Percentiles rank a stretch among this genome's conserved stretches.
Conservation (phyloP, 2,888 invertebrate genomes). For the Caradrina clavipalpis region DNA sequence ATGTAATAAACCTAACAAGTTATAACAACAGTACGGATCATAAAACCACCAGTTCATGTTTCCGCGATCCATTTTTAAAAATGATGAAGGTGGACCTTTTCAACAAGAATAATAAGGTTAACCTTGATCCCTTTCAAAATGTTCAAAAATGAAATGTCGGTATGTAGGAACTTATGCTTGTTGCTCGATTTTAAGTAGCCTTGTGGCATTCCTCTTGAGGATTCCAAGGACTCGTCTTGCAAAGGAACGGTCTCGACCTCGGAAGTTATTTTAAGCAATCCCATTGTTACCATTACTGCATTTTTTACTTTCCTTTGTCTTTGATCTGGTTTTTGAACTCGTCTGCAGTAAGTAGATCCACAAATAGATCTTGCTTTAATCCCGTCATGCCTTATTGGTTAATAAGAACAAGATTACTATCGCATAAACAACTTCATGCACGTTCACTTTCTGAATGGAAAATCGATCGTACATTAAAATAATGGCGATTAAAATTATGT, state of each 20-base stretch:
- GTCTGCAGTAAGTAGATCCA: background rate
- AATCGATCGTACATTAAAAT: background rate
- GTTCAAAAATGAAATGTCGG: slow-evolving; percentile 2
- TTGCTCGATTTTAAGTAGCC: background rate
- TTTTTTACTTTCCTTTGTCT: slow-evolving; percentile 3
- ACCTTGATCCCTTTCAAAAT: background rate
- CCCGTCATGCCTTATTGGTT: background rate
- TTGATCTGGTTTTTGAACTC: slow-evolving; percentile 16
- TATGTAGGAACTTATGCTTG: background rate
- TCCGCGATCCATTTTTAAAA: slow-evolving; percentile 23
- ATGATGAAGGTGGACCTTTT: slow-evolving; percentile 12
- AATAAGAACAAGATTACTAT: slow-evolving; percentile 1
- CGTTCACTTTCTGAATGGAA: slow-evolving; percentile 3
- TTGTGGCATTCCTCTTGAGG: slow-evolving; percentile 17
- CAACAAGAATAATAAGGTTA: background rate
- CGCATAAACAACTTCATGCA: background rate
- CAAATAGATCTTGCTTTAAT: background rate
- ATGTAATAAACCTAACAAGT: slow-evolving; percentile 22
- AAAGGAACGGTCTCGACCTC: background rate
- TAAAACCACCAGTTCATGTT: slow-evolving; percentile 9
- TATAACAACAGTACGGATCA: slow-evolving; percentile 9
- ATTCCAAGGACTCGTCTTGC: slow-evolving; percentile 13
- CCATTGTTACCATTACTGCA: slow-evolving; percentile 1
- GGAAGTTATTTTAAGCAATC: slow-evolving; percentile 1
- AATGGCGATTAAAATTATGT: background rate